Percentiles rank a stretch among this genome's conserved stretches.
Conservation (phyloP, 2,113 vertebrate species). For the Puffinus mauretanicus region DNA sequence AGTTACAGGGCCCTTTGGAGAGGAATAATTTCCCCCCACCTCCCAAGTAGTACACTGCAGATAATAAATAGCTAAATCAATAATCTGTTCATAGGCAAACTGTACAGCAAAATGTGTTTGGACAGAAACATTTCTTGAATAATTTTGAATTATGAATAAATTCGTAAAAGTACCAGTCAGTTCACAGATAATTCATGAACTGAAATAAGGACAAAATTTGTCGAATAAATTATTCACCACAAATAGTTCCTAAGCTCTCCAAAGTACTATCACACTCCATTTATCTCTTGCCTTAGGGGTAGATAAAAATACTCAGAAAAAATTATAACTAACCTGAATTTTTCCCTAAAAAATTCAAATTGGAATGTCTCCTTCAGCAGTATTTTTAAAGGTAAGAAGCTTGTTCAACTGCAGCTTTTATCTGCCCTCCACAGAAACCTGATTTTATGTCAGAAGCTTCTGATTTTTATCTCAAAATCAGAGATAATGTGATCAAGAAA, state of each 20-base stretch:
- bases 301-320: constrained; percentile 65
- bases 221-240: constrained; percentile 67
- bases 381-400: not conserved
- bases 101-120: constrained; percentile 45
- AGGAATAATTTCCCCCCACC: not conserved
- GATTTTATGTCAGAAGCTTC: not conserved
- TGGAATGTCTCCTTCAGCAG: not conserved
- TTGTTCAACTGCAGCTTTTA: not conserved
- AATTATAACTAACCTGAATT: constrained; percentile 58
- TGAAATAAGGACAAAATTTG: constrained; percentile 68
- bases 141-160: constrained; percentile 67
- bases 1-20: not conserved
- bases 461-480: not conserved
- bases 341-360: constrained; percentile 39
- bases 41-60: not conserved
- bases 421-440: not conserved
- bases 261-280: constrained; percentile 62
- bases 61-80: constrained; percentile 36
- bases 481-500: not conserved
- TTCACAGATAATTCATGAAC: constrained; percentile 71
- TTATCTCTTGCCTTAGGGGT: constrained; percentile 68
- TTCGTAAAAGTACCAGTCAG: constrained; percentile 47
- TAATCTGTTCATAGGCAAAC: constrained; percentile 35
- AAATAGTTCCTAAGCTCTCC: constrained; percentile 67
- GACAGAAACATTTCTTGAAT: constrained; percentile 57